Conservation (phyloP, 2,113 vertebrate genomes). For the Ptilorrhoa leucosticta region DNA sequence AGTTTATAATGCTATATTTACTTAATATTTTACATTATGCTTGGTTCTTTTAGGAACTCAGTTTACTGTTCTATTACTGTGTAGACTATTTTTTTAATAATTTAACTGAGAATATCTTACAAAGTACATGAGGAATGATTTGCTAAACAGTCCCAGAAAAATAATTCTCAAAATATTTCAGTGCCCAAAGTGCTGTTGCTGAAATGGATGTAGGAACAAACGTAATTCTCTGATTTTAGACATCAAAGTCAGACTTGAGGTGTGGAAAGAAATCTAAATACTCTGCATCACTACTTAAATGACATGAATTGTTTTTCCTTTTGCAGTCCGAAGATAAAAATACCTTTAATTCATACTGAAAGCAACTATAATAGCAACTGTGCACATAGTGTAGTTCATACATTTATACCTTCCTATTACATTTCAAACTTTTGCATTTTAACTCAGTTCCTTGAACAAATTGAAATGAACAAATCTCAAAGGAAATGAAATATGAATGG, state of each 20-base stretch:
- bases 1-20: background rate
- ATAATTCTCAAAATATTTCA: background rate
- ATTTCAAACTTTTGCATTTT: background rate
- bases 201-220: background rate
- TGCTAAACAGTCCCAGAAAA: background rate
- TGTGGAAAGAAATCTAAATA: background rate
- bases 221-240: background rate
- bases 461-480: constrained; percentile 19
- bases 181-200: background rate
- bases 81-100: background rate
- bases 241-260: background rate
- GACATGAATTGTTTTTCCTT: background rate
- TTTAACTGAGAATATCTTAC: background rate
- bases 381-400: background rate
- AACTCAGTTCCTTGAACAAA: constrained; percentile 25
- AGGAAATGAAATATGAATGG: constrained; percentile 64
- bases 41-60: background rate
- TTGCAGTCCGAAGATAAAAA: background rate
- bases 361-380: background rate
- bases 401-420: background rate
- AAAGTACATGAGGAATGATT: background rate
- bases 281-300: background rate
- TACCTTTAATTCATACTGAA: background rate
- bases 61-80: background rate
- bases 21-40: background rate